Evolutionary conservation across 2,797 vertebrate species (phyloP), one percentile per base, ranked within the genome.

Genomic region (Artibeus lituratus): DNA sequence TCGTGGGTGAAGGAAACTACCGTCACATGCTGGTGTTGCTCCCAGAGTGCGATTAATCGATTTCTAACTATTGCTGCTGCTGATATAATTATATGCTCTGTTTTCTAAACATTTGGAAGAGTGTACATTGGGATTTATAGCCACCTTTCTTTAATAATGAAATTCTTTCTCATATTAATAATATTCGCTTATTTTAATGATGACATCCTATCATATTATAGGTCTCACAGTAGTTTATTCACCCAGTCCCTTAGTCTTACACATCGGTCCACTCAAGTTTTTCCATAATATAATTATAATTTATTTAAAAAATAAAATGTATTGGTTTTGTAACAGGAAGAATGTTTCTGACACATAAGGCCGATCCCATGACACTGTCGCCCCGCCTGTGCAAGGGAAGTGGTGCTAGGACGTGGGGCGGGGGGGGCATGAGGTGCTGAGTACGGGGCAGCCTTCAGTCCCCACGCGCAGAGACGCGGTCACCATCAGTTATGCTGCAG

Each of bases 301-400:
- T 57, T 88, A 85, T n/a, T 84, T 90, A 9, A 3, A 24, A 87
- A 94, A 39, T 39, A 69, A 67, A 93, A 62, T 37, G 1, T 42
- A 7, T 35, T 80, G 74, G 14, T 94, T 96, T 92, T 59, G 47
- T 73, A 57, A 67, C 2, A 51, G 59, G 80, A 80, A 95, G 35
- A 24, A 44, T 15, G 2, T 91, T 90, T 90, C 72, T 42, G 3
- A 0, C 74, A 57, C 72, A 51, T 76, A 80, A 44, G 51, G 19
- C 39, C 14, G 15, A 44, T 47, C 37, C 69, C 15, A 0, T 69
- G 49, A 70, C 29, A 44, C 80, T 12, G 0, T 1, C 11, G 47
- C 49, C 29, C 7, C 14, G 22, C 35, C 53, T 55, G 42, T 55
- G 32, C 65, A 21, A 74, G 18, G 26, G 39, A 62, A 35, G 14